Evolutionary conservation across 2,888 invertebrate species (phyloP), one percentile per base, ranked within the genome.

Genomic region (Tachina lurida): DNA sequence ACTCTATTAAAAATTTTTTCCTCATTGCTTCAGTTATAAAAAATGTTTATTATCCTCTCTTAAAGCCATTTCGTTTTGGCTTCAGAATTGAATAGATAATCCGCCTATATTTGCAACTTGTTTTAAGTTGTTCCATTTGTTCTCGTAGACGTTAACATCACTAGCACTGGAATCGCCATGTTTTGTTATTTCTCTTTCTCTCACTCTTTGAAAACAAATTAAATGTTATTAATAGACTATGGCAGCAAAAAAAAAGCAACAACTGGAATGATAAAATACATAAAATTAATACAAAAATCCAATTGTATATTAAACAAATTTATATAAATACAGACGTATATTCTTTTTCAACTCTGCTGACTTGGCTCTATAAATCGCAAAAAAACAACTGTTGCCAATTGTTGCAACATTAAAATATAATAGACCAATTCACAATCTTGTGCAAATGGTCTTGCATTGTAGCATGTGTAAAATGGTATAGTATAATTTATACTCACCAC

Each of bases 181-280:
- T 31, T 47, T 47, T 39, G 49, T 68, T 71, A 22, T 31, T 58
- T 12, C 22, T 41, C 10, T 60, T n/a, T 41, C 13, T 75, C 54
- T 47, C 45, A 54, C 60, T 81, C 75, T 75, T 70, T 76, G 81
- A 70, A 82, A 82, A 75, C 62, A 75, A 82, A 82, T 82, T 82
- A 82, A 75, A 82, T 76, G 77, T 85, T 76, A 85, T 85, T 85
- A 85, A 85, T 81, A 82, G 85, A 85, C 77, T 82, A 13, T 70
- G 45, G 77, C 62, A 52, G 43, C 49, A 73, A 60, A 58, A 45
- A 58, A 19, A 65, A 70, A 47, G 15, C 10, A 56, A 71, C 52
- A 56, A 54, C 56, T 31, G 3, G 10, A 67, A 22, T 52, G 43
- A 71, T 58, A 67, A 77, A 76, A 73, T 17, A 58, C 31, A 70